Percentiles rank a stretch among this genome's conserved stretches.
Evolutionary conservation across 2,888 invertebrate genomes (phyloP).

Genomic region (Ditylenchus weischeri): DNA sequence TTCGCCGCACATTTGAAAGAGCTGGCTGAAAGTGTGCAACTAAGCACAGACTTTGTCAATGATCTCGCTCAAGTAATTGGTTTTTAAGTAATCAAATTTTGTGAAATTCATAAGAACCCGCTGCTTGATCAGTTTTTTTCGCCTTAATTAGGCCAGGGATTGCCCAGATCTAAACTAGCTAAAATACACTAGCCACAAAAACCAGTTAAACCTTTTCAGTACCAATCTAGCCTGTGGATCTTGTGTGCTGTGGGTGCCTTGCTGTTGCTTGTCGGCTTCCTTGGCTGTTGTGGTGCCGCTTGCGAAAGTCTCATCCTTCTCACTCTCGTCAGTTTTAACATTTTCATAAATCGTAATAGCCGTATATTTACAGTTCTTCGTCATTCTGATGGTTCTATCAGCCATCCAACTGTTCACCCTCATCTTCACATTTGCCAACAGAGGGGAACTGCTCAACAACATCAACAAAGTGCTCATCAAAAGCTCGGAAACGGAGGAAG

Average conservation of each 20-base stretch:
- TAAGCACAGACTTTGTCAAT: slow-evolving; percentile 38
- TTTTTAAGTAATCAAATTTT: not conserved
- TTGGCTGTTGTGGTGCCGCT: slow-evolving; percentile 56
- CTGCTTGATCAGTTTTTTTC: too few species aligned
- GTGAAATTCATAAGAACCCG: too few species aligned
- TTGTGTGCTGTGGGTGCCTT: slow-evolving; percentile 54
- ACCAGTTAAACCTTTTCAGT: slow-evolving; percentile 40
- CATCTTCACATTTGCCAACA: slow-evolving; percentile 46
- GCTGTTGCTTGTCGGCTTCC: slow-evolving; percentile 54
- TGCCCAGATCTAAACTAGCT: too few species aligned
- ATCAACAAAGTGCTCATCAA: slow-evolving; percentile 45
- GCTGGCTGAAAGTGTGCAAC: slow-evolving; percentile 26
- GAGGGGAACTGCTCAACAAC: slow-evolving; percentile 41
- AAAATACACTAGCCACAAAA: too few species aligned
- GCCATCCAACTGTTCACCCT: slow-evolving; percentile 47
- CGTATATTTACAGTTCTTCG: slow-evolving; percentile 44
- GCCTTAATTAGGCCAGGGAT: too few species aligned
- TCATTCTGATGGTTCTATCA: slow-evolving; percentile 49
- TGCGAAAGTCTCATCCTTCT: slow-evolving; percentile 50
- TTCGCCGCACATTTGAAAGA: slow-evolving; percentile 41
- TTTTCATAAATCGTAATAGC: not conserved
- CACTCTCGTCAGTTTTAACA: slow-evolving; percentile 40
- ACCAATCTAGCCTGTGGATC: slow-evolving; percentile 56
- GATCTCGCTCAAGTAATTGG: slow-evolving; percentile 44
- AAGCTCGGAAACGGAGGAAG: slow-evolving; percentile 31